Evolutionary conservation across 2,113 vertebrate species (phyloP).

Genomic region (Crotalus viridis): DNA sequence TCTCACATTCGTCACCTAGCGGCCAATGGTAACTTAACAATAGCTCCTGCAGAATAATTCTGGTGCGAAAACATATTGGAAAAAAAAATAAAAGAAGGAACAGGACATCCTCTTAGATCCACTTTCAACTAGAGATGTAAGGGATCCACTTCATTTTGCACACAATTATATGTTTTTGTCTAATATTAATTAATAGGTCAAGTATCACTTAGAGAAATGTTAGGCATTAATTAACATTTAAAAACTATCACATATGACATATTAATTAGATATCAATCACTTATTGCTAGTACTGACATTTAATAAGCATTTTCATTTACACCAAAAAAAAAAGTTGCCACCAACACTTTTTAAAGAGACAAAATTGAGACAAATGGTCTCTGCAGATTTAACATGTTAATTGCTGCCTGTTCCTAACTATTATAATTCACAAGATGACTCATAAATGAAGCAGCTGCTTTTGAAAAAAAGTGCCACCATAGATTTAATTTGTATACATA

Average conservation of each 20-base stretch:
- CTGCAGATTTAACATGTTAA: constrained; percentile 40
- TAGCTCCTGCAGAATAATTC: neutral
- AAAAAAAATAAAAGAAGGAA: constrained; percentile 11
- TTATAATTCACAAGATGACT: constrained; percentile 13
- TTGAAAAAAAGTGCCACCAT: neutral
- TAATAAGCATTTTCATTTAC: constrained; percentile 68
- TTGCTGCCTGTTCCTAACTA: constrained; percentile 33
- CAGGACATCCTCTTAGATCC: constrained; percentile 20
- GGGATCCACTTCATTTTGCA: constrained; percentile 60
- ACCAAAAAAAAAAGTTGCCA: constrained; percentile 26
- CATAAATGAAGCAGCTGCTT: constrained; percentile 1
- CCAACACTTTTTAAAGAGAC: constrained; percentile 45
- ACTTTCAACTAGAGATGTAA: constrained; percentile 43
- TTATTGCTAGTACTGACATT: constrained; percentile 69
- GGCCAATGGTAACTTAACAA: neutral
- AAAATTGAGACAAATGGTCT: constrained; percentile 42
- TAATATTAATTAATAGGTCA: constrained; percentile 69
- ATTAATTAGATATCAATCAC: constrained; percentile 71
- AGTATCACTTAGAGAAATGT: constrained; percentile 67
- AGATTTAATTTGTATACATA: neutral
- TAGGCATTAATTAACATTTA: constrained; percentile 73
- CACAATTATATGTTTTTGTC: constrained; percentile 66
- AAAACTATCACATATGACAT: constrained; percentile 65
- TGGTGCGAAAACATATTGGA: neutral
- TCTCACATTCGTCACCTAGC: neutral